Evolutionary conservation across 2,888 invertebrate species (phyloP), one percentile per base, ranked within the genome.

Genomic region (Agrilus cyanescens): DNA sequence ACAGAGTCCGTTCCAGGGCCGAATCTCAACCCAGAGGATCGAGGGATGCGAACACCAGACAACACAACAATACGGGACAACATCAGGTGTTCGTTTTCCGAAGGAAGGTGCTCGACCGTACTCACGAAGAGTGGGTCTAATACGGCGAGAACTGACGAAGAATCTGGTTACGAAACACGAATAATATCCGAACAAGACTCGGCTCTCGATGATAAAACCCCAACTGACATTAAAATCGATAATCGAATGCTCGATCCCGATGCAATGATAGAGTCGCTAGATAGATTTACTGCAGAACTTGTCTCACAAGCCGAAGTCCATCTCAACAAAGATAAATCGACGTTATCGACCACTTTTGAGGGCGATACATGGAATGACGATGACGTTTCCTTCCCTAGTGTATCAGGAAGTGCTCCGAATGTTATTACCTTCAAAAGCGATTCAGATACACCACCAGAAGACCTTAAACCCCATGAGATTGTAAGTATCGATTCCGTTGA

Each of bases 291-390:
- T 0, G 74, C 77, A 10, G 74, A 79, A 50, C 64, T 80, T 35
- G 77, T 80, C 1, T 76, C 76, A 1, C 78, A 79, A 38, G 77
- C 78, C 0, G 47, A 47, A 45, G 74, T 77, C 48, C 77, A 77
- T 46, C 69, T 74, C 68, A 71, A 56, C 60, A 69, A 63, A 42
- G 47, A 47, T 35, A 56, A 55, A 33, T 57, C 53, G 32, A 48
- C 45, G 35, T 56, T 54, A 42, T 47, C 51, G 29, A 47, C 47
- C 18, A 43, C 51, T 2, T 52, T 52, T 58, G 69, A 48, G 62
- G 70, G 54, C 1, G 84, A 84, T 58, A 85, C 85, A 0, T 87
- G 87, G 86, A 85, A 83, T 56, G 86, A 87, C 42, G 82, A 85
- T 60, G 85, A 85, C 59, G 71, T 84, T 29, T 84, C 86, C 0